These are phyloP conservation scores for Hylia prasina DNA, from an alignment of 2,113 vertebrate species.

Conservation along the genomic window DNA sequence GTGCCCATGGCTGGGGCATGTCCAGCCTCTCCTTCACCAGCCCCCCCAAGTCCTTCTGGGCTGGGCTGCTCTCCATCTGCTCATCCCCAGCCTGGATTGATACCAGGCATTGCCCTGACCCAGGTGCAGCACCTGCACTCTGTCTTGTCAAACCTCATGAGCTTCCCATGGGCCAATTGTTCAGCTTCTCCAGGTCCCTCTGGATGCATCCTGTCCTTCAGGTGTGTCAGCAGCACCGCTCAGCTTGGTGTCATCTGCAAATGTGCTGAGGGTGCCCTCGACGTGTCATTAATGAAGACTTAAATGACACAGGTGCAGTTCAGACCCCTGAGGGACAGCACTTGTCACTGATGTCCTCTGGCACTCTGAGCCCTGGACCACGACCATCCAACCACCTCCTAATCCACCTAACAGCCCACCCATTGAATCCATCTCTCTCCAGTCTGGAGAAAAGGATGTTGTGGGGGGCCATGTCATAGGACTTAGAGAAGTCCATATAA, in stretches of 20 bases:
- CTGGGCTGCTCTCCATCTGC: background rate
- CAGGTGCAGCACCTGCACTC: background rate
- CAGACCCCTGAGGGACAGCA: background rate
- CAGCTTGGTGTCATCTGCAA: background rate
- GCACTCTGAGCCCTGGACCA: background rate
- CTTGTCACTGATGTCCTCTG: background rate
- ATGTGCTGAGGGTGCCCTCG: background rate
- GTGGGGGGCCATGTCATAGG: background rate
- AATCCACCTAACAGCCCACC: background rate
- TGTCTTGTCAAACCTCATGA: too few relatives aligned
- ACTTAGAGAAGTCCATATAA: background rate
- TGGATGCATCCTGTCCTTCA: fast-evolving
- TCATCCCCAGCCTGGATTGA: background rate
- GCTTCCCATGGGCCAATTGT: background rate
- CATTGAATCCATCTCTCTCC: background rate
- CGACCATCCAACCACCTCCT: background rate
- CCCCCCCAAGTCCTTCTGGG: background rate
- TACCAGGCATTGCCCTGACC: background rate
- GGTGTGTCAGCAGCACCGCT: background rate
- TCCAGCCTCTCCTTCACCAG: background rate
- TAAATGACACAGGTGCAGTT: background rate
- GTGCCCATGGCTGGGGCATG: background rate
- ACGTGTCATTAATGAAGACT: background rate
- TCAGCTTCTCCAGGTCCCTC: background rate
- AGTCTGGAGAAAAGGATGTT: background rate